Evolutionary conservation across 2,797 vertebrate genomes (phyloP).

Genomic region (Myiothlypis chrysogaster): DNA sequence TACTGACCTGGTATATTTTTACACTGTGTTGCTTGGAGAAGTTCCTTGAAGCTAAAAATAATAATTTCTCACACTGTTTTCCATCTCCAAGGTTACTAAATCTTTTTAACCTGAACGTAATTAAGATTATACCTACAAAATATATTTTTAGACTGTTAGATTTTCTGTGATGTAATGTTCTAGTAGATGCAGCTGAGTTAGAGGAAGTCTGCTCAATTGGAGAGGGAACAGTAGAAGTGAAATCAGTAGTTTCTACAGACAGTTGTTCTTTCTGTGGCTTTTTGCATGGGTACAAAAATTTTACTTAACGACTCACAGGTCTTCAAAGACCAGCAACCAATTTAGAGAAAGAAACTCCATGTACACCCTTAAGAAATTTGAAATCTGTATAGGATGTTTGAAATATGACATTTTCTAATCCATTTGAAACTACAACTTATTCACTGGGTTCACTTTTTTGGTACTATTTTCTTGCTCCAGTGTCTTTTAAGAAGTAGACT

Average conservation of each 20-base stretch:
- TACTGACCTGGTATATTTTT: slow-evolving; percentile 52
- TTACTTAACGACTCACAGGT: not conserved
- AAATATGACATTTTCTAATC: not conserved
- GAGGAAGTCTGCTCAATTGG: not conserved
- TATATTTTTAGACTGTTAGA: slow-evolving; percentile 15
- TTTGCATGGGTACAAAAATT: not conserved
- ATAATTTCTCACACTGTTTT: slow-evolving; percentile 26
- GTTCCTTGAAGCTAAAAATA: slow-evolving; percentile 57
- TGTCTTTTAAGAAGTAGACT: not conserved
- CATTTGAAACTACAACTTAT: not conserved
- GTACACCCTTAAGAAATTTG: not conserved
- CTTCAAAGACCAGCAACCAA: not conserved
- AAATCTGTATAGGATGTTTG: not conserved
- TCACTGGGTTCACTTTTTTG: not conserved
- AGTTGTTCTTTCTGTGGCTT: not conserved
- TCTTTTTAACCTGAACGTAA: slow-evolving; percentile 31
- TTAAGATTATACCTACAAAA: slow-evolving; percentile 25
- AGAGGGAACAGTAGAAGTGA: not conserved
- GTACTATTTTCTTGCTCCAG: not conserved
- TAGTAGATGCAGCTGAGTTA: not conserved
- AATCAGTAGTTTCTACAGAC: not conserved
- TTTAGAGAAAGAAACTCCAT: not conserved
- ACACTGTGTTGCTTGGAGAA: slow-evolving; percentile 58
- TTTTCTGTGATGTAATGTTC: not conserved
- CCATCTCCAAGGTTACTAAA: slow-evolving; percentile 55